Percentiles rank a stretch among this genome's conserved stretches.
phyloP scores from a whole-genome alignment of 2,888 invertebrate species.

The Operophtera brumata region DNA sequence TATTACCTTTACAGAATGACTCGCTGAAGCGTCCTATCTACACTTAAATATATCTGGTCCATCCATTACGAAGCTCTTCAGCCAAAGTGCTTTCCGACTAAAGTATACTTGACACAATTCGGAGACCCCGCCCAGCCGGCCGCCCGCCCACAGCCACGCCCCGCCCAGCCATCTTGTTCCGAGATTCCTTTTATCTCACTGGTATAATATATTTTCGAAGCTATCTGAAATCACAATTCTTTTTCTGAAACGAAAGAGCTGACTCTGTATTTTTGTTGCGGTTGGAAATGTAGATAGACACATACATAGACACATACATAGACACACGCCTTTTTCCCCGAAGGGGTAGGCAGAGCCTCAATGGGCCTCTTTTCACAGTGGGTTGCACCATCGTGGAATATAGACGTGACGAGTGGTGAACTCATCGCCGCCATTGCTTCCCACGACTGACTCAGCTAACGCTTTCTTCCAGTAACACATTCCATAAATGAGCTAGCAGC shows the following conservation, averaged over 20 bases:
- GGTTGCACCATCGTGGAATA: too few relatives aligned
- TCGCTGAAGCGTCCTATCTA: conserved; percentile 21
- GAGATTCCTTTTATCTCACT: conserved; percentile 34
- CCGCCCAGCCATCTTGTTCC: conserved; percentile 44
- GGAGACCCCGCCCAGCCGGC: conserved; percentile 49
- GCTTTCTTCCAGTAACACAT: too few relatives aligned
- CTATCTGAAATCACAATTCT: conserved; percentile 43
- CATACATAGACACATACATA: too few relatives aligned
- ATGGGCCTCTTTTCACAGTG: too few relatives aligned
- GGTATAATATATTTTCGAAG: conserved; percentile 49
- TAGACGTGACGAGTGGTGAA: too few relatives aligned
- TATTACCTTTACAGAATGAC: conserved; percentile 31
- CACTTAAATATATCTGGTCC: conserved; percentile 30
- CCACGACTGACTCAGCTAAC: too few relatives aligned
- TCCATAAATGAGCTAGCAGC: too few relatives aligned
- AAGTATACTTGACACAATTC: conserved; percentile 64
- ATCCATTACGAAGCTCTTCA: conserved; percentile 45
- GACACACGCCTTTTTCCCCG: too few relatives aligned
- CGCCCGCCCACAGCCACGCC: conserved; percentile 45
- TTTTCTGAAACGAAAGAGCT: conserved; percentile 26
- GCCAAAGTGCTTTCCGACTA: conserved; percentile 46
- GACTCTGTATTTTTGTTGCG: conserved; percentile 13
- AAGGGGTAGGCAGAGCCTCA: too few relatives aligned
- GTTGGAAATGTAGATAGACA: conserved; percentile 3
- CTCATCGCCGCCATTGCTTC: too few relatives aligned